Evolutionary conservation across 2,888 invertebrate genomes (phyloP).

Genomic region (Flabesymbios commensalis): DNA sequence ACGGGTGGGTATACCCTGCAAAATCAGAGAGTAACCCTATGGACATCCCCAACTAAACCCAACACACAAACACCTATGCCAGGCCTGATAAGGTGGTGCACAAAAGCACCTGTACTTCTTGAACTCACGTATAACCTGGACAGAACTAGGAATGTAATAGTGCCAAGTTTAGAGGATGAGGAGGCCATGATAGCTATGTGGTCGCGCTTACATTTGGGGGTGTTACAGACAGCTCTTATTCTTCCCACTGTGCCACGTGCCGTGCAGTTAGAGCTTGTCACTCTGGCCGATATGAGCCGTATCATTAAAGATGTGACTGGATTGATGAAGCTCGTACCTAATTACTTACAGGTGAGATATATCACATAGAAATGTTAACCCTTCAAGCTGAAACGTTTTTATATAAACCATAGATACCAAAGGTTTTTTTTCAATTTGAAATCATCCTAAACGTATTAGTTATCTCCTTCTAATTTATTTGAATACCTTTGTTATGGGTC

Average conservation of each 20-base stretch:
- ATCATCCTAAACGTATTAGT: too few species aligned
- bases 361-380: too few species aligned
- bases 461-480: too few species aligned
- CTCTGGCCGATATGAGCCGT: constrained; percentile 37
- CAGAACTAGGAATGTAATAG: neutral
- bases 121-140: neutral
- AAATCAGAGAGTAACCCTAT: constrained; percentile 20
- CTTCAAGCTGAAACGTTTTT: too few species aligned
- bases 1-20: constrained; percentile 12
- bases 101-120: constrained; percentile 11
- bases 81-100: constrained; percentile 31
- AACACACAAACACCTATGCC: constrained; percentile 34
- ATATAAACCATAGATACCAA: too few species aligned
- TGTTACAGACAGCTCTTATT: constrained; percentile 24
- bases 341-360: too few species aligned
- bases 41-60: constrained; percentile 36
- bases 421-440: too few species aligned
- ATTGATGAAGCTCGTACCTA: neutral
- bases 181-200: constrained; percentile 9
- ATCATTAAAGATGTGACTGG: constrained; percentile 16
- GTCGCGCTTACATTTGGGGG: constrained; percentile 25
- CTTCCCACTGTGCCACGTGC: constrained; percentile 29
- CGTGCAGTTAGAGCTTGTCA: constrained; percentile 33
- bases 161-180: neutral
- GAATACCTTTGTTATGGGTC: too few species aligned